Evolutionary conservation across 2,113 vertebrate species (phyloP).

Genomic region (Gracilinanus agilis): DNA sequence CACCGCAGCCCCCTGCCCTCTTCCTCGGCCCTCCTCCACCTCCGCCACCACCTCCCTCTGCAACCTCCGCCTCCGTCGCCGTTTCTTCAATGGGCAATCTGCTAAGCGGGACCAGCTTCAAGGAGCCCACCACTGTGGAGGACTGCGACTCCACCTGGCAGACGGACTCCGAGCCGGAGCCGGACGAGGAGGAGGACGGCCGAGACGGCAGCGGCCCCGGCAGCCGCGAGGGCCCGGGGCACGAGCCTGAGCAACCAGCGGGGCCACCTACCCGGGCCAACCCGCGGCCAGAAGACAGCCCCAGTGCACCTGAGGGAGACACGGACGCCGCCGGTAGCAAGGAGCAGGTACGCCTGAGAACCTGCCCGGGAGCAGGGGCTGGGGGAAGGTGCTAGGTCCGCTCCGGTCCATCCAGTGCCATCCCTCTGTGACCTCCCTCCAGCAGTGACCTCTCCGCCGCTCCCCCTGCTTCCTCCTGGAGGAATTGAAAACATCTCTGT

Average conservation of each 20-base stretch:
- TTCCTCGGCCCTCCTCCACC: not conserved
- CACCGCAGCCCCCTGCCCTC: not conserved
- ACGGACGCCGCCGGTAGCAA: slow-evolving; percentile 51
- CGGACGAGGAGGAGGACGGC: slow-evolving; percentile 60
- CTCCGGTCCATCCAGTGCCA: not conserved
- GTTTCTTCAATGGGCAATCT: slow-evolving; percentile 84
- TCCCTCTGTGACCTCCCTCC: not conserved
- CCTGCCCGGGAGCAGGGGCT: slow-evolving; percentile 18
- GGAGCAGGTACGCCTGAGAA: slow-evolving; percentile 79
- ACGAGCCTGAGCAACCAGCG: slow-evolving; percentile 5
- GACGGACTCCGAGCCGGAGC: slow-evolving; percentile 84
- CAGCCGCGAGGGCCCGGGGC: slow-evolving; percentile 59
- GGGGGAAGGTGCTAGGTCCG: not conserved
- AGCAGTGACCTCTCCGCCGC: not conserved
- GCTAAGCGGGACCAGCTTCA: slow-evolving; percentile 84
- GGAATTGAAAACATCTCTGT: not conserved
- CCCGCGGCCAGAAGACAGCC: slow-evolving; percentile 15
- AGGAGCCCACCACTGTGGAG: slow-evolving; percentile 86
- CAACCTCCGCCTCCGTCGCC: slow-evolving; percentile 50
- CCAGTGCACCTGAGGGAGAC: slow-evolving; percentile 34
- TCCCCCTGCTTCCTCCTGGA: not conserved
- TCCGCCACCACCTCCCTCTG: not conserved
- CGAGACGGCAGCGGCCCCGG: slow-evolving; percentile 60
- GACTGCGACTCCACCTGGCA: slow-evolving; percentile 88
- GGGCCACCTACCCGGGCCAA: slow-evolving; percentile 32